phyloP scores from a whole-genome alignment of 2,888 invertebrate genomes.

The Aproaerema taeniolella region DNA sequence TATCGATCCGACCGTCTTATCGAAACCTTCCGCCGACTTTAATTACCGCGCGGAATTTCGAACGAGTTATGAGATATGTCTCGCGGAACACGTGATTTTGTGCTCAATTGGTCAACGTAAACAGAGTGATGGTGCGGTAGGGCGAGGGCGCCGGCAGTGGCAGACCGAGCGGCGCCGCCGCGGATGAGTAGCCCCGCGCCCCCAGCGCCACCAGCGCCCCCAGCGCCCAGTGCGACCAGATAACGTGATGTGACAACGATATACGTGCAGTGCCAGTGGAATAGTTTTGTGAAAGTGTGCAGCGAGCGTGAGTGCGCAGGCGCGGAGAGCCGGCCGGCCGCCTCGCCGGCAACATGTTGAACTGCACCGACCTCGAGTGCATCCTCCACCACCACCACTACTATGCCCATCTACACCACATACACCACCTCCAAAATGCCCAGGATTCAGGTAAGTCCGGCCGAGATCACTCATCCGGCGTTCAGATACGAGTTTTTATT shows the following conservation, averaged over 20 bases:
- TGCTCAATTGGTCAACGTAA: constrained; percentile 37
- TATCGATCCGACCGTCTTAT: constrained; percentile 47
- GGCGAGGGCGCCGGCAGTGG: constrained; percentile 40
- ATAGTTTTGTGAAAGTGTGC: constrained; percentile 76
- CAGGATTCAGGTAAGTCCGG: constrained; percentile 75
- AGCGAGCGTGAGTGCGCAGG: constrained; percentile 58
- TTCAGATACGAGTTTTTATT: constrained; percentile 16
- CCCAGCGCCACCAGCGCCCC: constrained; percentile 30
- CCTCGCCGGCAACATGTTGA: constrained; percentile 79
- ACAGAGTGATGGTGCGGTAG: constrained; percentile 44
- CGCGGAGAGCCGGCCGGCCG: constrained; percentile 51
- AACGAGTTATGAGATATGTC: constrained; percentile 46
- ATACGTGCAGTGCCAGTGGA: constrained; percentile 67
- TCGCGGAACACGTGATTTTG: constrained; percentile 36
- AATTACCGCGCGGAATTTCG: constrained; percentile 37
- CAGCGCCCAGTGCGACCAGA: constrained; percentile 47
- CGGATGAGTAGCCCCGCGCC: constrained; percentile 36
- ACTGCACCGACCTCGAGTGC: constrained; percentile 87
- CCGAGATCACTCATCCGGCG: background rate
- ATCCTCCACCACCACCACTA: constrained; percentile 86
- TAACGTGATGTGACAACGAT: constrained; percentile 75
- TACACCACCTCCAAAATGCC: constrained; percentile 82
- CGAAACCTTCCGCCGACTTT: constrained; percentile 47
- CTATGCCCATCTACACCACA: constrained; percentile 84
- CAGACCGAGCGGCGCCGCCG: constrained; percentile 59